Base-by-base conservation (phyloP, 2,113 vertebrate genomes). In the Myodes glareolus region DNA sequence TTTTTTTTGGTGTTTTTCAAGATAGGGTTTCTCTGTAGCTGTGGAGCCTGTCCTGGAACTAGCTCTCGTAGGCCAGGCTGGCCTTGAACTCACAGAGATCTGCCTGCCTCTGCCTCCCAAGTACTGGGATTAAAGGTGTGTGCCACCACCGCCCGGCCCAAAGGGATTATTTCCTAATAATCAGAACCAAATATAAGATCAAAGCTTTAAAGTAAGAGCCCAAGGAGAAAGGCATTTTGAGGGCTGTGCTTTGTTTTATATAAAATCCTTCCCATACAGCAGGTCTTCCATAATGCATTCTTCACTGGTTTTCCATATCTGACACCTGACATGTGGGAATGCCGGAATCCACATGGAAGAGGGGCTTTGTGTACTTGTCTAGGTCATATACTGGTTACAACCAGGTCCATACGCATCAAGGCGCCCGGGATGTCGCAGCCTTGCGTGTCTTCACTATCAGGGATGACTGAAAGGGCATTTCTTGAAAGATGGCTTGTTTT, bases 231-330 rank as follows among this genome's bases (percentile, higher is more conserved):
- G 73, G 45, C 3, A 89, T 12, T 45, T 50, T 77, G 81, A 52
- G 67, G 12, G 14, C 25, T 70, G 81, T 10, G 87, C 31, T 97
- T 93, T 91, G 96, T 94, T 97, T 96, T 97, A 96, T 88, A 67
- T 23, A 97, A 97, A 95, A 96, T 86, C 50, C 72, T 93, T 67
- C n/a, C 94, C 58, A 94, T 58, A 90, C 31, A 92, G 75, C 73
- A 88, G 68, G 3, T 68, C n/a, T 55, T 82, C 84, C 84, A 9
- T 78, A 78, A 93, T 47, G 47, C n/a, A 75, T 7, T 87, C 76
- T 91, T 88, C 65, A 61, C 72, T 94, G 70, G 73, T 97, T 84
- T 65, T 75, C 63, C 82, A 84, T 63, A 82, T 85, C 94, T 96
- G 94, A 96, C 39, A 2, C 12, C 31, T 36, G 89, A 97, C 95